phyloP scores from a whole-genome alignment of 2,113 vertebrate genomes.

The Pterocles burchelli region DNA sequence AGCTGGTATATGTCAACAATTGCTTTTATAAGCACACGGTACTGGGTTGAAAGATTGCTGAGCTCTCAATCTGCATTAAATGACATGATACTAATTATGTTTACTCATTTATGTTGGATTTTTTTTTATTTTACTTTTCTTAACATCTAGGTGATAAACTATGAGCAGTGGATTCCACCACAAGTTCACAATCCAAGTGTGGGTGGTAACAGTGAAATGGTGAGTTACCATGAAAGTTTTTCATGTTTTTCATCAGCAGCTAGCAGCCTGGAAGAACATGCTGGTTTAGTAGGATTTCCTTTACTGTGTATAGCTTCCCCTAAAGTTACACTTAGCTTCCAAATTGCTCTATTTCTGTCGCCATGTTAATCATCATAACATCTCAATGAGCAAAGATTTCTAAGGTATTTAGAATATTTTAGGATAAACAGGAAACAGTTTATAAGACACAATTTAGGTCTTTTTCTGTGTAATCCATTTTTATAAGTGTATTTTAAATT shows the following conservation, averaged over 20 bases:
- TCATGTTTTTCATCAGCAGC: not conserved
- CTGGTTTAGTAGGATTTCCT: not conserved
- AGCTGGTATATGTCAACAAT: not conserved
- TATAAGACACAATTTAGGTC: not conserved
- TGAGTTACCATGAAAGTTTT: slow-evolving; percentile 27
- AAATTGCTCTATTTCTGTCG: slow-evolving; percentile 24
- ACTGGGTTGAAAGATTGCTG: not conserved
- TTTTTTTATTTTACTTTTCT: not conserved
- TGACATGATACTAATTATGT: not conserved
- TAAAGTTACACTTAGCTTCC: not conserved
- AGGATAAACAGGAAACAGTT: not conserved
- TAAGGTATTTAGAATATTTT: not conserved
- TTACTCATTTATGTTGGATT: not conserved
- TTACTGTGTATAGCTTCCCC: not conserved
- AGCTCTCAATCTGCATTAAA: not conserved
- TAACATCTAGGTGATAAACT: slow-evolving; percentile 54
- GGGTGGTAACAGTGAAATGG: slow-evolving; percentile 37
- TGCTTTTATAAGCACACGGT: not conserved
- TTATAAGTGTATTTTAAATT: not conserved
- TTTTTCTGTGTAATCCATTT: not conserved
- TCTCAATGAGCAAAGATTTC: not conserved
- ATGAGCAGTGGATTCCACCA: slow-evolving; percentile 69
- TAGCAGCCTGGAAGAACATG: not conserved
- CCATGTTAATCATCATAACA: slow-evolving; percentile 8
- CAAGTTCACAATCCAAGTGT: not conserved